phyloP scores from a whole-genome alignment of 2,888 invertebrate species.

The Morinoia aosen region DNA sequence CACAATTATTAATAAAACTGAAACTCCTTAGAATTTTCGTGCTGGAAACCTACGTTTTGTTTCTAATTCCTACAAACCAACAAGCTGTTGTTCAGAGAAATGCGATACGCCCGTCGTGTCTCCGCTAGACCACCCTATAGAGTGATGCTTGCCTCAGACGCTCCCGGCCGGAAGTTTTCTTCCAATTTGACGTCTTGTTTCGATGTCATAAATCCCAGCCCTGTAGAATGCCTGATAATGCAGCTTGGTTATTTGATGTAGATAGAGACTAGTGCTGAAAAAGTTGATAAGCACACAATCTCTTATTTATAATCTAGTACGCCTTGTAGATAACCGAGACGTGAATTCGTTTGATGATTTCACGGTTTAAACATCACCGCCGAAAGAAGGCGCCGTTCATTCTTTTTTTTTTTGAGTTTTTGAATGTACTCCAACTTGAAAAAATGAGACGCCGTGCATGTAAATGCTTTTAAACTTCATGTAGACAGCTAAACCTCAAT shows the following conservation, averaged over 20 bases:
- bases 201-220: not conserved
- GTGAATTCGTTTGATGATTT: not conserved
- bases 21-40: not conserved
- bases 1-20: not conserved
- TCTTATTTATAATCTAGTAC: not conserved
- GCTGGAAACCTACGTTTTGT: not conserved
- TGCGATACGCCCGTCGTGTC: not conserved
- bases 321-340: not conserved
- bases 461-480: not conserved
- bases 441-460: not conserved
- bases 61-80: not conserved
- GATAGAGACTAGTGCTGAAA: not conserved
- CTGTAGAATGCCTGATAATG: not conserved
- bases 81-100: not conserved
- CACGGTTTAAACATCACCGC: not conserved
- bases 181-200: not conserved
- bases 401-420: not conserved
- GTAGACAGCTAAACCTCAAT: not conserved
- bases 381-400: not conserved
- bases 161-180: no score
- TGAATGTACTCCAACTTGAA: not conserved
- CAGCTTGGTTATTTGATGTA: not conserved
- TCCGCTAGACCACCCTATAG: not conserved
- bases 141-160: not conserved
- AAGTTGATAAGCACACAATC: not conserved